Conservation (phyloP, 2,113 vertebrate species). For the Erpornis zantholeuca region DNA sequence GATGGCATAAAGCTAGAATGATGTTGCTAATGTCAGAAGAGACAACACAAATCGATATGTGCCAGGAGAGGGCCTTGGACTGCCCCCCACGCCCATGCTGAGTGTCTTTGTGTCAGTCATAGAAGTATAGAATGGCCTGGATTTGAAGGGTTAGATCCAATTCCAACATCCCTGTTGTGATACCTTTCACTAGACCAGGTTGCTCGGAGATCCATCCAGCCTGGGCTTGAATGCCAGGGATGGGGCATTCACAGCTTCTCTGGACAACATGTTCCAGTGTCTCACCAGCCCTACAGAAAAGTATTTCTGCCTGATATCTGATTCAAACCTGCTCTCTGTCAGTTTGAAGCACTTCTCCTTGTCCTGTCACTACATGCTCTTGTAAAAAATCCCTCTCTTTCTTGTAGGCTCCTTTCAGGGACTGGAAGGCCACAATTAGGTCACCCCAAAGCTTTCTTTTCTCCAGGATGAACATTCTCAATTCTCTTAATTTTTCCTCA, state of each 20-base stretch:
- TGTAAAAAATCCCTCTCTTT: not conserved
- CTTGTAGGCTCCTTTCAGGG: not conserved
- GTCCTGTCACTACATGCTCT: not conserved
- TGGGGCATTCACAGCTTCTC: not conserved
- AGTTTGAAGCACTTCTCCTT: not conserved
- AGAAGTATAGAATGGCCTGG: not conserved
- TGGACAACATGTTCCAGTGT: not conserved
- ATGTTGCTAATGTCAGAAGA: not conserved
- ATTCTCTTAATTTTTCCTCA: not conserved
- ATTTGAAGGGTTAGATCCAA: not conserved
- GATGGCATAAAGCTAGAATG: not conserved
- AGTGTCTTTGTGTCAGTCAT: not conserved
- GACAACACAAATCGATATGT: fast-evolving
- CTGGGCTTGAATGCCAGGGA: not conserved
- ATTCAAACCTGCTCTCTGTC: not conserved
- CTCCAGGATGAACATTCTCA: not conserved
- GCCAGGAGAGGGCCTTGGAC: not conserved
- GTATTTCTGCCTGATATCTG: not conserved
- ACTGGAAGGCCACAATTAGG: not conserved
- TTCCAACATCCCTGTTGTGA: not conserved
- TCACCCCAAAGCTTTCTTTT: fast-evolving
- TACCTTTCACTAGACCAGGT: not conserved
- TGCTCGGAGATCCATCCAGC: not conserved
- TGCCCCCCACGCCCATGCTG: fast-evolving
- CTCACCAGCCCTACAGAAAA: not conserved